These are phyloP conservation scores for Crossaster papposus DNA, from an alignment of 53 echinoderm and acorn worm species.

Conservation along the genomic window DNA sequence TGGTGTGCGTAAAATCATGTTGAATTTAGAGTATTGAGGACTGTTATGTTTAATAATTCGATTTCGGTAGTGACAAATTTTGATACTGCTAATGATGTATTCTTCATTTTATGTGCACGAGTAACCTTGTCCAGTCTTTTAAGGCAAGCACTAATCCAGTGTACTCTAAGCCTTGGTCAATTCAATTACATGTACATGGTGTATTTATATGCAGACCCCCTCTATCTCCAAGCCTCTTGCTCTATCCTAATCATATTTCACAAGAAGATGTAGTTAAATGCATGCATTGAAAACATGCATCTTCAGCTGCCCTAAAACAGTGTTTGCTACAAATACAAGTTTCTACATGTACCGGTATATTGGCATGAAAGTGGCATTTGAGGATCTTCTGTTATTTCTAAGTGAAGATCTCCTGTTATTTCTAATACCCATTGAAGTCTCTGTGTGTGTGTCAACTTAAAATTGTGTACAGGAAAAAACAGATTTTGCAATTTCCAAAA, in stretches of 20 bases:
- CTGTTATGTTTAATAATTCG: no score
- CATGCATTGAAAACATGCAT: no score
- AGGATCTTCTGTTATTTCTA: not conserved
- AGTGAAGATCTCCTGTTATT: not conserved
- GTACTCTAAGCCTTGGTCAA: not conserved
- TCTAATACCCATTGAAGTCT: not conserved
- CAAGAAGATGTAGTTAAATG: not conserved
- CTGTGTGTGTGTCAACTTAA: conserved; percentile 16
- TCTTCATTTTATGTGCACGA: not conserved
- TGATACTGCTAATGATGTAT: no score
- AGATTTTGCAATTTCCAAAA: conserved; percentile 28
- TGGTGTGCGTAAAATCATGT: no score
- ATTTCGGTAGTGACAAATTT: no score
- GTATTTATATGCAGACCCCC: not conserved
- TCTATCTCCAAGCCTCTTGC: not conserved
- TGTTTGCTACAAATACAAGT: no score
- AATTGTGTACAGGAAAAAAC: conserved; percentile 11
- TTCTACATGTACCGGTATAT: no score
- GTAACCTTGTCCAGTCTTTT: not conserved
- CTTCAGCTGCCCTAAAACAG: no score
- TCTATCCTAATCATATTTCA: not conserved
- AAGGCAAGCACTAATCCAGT: not conserved
- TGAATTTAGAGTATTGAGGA: no score
- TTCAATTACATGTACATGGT: conserved; percentile 10
- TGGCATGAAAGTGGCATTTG: not conserved